phyloP scores from a whole-genome alignment of 2,113 vertebrate species.

The Mesembrinibis cayennensis region DNA sequence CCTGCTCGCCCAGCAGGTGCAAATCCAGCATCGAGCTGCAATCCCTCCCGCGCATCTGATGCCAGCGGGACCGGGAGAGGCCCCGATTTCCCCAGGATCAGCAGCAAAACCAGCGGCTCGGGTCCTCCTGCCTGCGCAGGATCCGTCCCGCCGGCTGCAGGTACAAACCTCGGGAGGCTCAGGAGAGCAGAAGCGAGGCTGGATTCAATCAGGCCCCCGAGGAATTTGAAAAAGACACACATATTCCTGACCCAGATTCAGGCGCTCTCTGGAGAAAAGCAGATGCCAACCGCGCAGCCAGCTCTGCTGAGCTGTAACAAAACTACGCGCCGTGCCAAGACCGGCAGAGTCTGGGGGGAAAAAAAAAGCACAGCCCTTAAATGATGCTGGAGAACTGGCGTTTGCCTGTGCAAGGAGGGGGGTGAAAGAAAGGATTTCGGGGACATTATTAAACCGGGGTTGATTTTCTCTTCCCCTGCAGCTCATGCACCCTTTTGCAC shows the following conservation, averaged over 20 bases:
- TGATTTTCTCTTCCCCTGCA: neutral
- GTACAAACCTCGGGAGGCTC: neutral
- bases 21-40: rapidly evolving
- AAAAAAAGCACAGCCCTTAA: neutral
- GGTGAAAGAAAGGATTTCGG: neutral
- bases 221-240: slow-evolving; percentile 5
- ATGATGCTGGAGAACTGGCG: neutral
- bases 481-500: neutral
- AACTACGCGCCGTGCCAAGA: neutral
- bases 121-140: neutral
- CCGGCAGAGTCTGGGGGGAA: neutral
- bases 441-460: neutral
- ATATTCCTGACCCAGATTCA: slow-evolving; percentile 70
- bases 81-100: rapidly evolving
- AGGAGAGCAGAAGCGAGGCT: neutral
- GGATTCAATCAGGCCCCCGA: neutral
- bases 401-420: neutral
- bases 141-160: neutral
- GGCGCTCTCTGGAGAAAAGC: slow-evolving; percentile 46
- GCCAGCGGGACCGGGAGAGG: neutral
- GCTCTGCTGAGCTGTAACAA: slow-evolving; percentile 60
- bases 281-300: slow-evolving; percentile 46
- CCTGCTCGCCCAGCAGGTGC: neutral
- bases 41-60: neutral
- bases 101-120: neutral